These are phyloP conservation scores for Cephus rjabovi DNA, from an alignment of 2,888 invertebrate genomes.

Conservation along the genomic window DNA sequence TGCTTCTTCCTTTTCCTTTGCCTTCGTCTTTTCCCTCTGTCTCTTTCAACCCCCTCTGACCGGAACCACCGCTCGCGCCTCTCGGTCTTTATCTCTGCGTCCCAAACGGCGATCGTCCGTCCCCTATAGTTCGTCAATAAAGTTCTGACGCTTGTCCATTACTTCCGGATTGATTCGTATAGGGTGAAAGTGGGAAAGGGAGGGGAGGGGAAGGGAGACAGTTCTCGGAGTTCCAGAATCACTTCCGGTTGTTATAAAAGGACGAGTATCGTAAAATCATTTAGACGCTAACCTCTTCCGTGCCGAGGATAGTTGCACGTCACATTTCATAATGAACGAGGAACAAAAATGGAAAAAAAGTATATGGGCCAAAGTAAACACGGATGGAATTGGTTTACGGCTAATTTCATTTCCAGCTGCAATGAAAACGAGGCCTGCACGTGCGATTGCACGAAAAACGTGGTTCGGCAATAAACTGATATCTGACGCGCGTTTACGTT, in stretches of 20 bases:
- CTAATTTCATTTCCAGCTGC: neutral
- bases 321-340: neutral
- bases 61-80: neutral
- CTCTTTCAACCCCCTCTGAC: slow-evolving; percentile 17
- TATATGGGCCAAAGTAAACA: neutral
- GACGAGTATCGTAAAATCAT: neutral
- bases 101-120: neutral
- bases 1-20: slow-evolving; percentile 26
- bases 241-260: neutral
- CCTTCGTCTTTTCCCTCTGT: slow-evolving; percentile 24
- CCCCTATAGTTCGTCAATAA: neutral
- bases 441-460: neutral
- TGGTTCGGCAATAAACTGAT: neutral
- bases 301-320: neutral
- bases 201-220: neutral
- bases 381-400: neutral
- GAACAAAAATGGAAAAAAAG: neutral
- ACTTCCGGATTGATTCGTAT: neutral
- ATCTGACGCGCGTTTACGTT: neutral
- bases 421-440: neutral
- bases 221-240: neutral
- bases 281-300: neutral
- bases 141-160: neutral
- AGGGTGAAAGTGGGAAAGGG: neutral
- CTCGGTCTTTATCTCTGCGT: neutral